Evolutionary conservation across 2,888 invertebrate genomes (phyloP).

Genomic region (Hyposoter dolosus): DNA sequence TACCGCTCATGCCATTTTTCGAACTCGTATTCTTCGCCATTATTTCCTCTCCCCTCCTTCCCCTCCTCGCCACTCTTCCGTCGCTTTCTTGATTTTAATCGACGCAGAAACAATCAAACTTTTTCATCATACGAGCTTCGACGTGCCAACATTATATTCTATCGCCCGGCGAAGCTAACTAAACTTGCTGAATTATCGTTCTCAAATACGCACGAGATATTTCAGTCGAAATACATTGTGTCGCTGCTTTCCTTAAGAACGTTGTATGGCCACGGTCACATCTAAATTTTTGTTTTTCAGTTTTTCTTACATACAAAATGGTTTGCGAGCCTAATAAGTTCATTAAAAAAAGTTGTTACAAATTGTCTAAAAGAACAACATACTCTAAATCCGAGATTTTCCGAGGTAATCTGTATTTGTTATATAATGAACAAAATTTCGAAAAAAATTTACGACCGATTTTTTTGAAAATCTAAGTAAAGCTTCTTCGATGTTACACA

Average conservation of each 20-base stretch:
- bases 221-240: background rate
- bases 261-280: no score
- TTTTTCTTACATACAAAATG: background rate
- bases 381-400: no score
- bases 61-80: background rate
- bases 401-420: no score
- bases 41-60: constrained; percentile 1
- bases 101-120: background rate
- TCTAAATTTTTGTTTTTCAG: background rate
- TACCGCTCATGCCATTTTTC: constrained; percentile 1
- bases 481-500: no score
- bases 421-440: no score
- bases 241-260: background rate
- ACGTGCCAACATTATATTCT: background rate
- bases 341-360: no score
- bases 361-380: no score
- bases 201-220: background rate
- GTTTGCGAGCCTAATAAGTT: no score
- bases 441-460: no score
- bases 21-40: constrained; percentile 30
- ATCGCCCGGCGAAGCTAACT: background rate
- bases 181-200: background rate
- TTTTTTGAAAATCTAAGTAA: no score
- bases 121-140: background rate
- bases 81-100: background rate